Evolutionary conservation across 2,113 vertebrate genomes (phyloP), one percentile per base, ranked within the genome.

Genomic region (Tenebrosternarchus preto): DNA sequence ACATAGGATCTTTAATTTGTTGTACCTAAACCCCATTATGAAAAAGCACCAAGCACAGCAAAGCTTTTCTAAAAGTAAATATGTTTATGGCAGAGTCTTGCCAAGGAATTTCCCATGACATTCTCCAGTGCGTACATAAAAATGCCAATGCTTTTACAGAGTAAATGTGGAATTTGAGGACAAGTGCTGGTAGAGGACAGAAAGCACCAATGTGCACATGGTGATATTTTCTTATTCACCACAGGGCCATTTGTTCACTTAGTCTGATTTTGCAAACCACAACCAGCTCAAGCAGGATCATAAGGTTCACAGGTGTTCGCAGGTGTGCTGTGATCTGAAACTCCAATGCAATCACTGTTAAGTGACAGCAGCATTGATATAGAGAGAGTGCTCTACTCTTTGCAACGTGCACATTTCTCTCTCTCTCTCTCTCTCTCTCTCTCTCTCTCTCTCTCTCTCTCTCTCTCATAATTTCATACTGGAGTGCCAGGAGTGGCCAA

Each of bases 1-100:
- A 85, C 78, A 60, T 84, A 72, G 86, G 83, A 90, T 89, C 89
- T 91, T 84, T 91, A 88, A 91, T 92, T 90, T 91, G 77, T 79
- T 70, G 78, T 84, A 82, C 85, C 55, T 86, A 85, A 86, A 82
- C 77, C 80, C 86, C 73, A 12, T 59, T 72, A 57, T 85, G 80
- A 78, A 82, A 85, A 80, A 76, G 69, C 55, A 78, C 77, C 56
- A 76, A 85, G 71, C 80, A 82, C 77, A 81, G 77, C 60, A 79
- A 59, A 81, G 60, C 68, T 56, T 69, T 78, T 59, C 36, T 68
- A 76, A 82, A 80, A 75, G 83, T 81, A 81, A 59, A 78, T 76
- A 73, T 66, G 77, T 82, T 83, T 79, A 80, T 59, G 53, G 36
- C 75, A 56, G 46, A 78, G 63, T 60, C n/a, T 12, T 76, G 78